Conservation (phyloP, 2,888 invertebrate species). For the Plebejus anna region DNA sequence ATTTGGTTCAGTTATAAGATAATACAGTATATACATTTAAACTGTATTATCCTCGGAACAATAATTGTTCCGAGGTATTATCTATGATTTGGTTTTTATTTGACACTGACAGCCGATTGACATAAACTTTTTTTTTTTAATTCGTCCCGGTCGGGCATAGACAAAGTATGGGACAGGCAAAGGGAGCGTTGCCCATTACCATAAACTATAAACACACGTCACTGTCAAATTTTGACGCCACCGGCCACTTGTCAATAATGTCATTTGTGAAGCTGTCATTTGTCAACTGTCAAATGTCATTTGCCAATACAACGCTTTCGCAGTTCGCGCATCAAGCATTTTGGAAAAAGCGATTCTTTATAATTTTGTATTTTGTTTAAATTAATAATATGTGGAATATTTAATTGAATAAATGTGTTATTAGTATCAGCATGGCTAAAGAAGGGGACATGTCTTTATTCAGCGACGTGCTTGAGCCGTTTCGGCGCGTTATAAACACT, state of each 20-base stretch:
- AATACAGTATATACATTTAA: too few species aligned
- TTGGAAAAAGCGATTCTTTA: neutral
- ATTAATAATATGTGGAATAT: constrained; percentile 33
- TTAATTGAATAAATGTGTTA: constrained; percentile 25
- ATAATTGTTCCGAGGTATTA: too few species aligned
- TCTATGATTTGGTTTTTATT: too few species aligned
- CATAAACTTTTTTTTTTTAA: too few species aligned
- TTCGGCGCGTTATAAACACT: constrained; percentile 70
- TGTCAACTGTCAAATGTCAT: neutral
- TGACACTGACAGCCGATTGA: too few species aligned
- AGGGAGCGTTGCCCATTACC: too few species aligned
- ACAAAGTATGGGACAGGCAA: too few species aligned
- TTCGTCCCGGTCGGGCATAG: too few species aligned
- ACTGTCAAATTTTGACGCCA: neutral
- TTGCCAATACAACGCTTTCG: constrained; percentile 1
- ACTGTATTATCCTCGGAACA: too few species aligned
- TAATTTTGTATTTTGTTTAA: constrained; percentile 18
- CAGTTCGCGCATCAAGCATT: neutral
- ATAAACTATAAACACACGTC: too few species aligned
- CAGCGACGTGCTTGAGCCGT: constrained; percentile 70
- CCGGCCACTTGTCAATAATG: neutral
- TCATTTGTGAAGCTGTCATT: neutral
- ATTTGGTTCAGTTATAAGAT: too few species aligned
- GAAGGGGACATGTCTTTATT: constrained; percentile 71
- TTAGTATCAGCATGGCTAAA: constrained; percentile 59